Evolutionary conservation across 2,113 vertebrate genomes (phyloP).

Genomic region (Albula goreensis): DNA sequence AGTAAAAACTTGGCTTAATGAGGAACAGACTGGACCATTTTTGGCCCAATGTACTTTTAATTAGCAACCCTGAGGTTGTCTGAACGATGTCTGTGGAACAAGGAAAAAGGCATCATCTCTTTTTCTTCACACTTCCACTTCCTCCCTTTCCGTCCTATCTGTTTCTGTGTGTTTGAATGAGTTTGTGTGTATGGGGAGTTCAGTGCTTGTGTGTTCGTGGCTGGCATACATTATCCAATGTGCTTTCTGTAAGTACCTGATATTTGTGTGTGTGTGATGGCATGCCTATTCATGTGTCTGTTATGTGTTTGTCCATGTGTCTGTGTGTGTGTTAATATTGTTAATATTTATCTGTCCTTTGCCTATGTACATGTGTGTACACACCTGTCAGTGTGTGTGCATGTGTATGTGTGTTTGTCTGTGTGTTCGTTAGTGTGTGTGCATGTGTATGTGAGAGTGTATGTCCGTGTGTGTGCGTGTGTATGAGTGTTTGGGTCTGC

Average conservation of each 20-base stretch:
- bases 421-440: background rate
- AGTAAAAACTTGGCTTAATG: conserved; percentile 55
- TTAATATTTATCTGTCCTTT: no score
- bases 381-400: no score
- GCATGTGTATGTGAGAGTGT: background rate
- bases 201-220: no score
- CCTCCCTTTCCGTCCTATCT: background rate
- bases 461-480: background rate
- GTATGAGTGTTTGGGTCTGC: background rate
- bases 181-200: no score
- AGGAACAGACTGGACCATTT: conserved; percentile 47
- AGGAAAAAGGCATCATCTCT: conserved; percentile 25
- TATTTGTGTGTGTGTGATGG: no score
- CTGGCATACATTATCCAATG: no score
- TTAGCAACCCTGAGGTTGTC: conserved; percentile 55
- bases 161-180: no score
- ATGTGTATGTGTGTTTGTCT: background rate
- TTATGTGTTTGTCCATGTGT: no score
- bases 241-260: no score
- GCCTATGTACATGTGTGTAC: no score
- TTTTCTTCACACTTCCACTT: conserved; percentile 45
- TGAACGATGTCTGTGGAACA: conserved; percentile 35
- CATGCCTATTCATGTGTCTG: no score
- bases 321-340: no score
- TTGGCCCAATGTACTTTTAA: conserved; percentile 64